phyloP scores from a whole-genome alignment of 2,797 vertebrate genomes.

The Muraenolepis orangiensis region DNA sequence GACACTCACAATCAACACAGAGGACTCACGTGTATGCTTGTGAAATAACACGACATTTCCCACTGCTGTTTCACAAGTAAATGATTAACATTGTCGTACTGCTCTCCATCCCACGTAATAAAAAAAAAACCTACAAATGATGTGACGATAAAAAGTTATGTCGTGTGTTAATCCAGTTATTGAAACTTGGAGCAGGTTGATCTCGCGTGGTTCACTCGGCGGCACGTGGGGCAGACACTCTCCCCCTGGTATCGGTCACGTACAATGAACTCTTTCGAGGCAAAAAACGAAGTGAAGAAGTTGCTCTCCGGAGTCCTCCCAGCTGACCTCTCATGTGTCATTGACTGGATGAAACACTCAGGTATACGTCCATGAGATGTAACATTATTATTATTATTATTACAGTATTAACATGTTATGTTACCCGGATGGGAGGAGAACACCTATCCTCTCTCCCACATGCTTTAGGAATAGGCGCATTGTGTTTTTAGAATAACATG shows the following conservation, averaged over 20 bases:
- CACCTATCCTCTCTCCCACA: background rate
- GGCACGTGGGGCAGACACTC: background rate
- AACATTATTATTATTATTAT: too few species aligned
- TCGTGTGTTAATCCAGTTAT: background rate
- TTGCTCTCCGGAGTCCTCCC: background rate
- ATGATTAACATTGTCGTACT: background rate
- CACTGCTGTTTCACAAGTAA: background rate
- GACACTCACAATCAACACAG: too few species aligned
- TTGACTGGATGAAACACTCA: slow-evolving; percentile 63
- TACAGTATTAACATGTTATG: background rate
- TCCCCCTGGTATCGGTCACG: background rate
- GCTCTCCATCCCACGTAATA: background rate
- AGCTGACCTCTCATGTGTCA: background rate
- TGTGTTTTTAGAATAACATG: background rate
- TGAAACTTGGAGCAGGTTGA: background rate
- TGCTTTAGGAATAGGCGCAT: background rate
- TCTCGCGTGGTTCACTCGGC: background rate
- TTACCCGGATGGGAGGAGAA: background rate
- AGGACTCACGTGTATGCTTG: too few species aligned
- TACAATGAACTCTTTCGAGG: background rate
- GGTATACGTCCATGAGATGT: slow-evolving; percentile 42
- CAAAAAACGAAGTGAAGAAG: background rate
- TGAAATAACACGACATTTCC: too few species aligned
- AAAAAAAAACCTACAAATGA: too few species aligned
- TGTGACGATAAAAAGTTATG: too few species aligned